Conservation (phyloP, 2,797 vertebrate genomes). For the Thripadectes ignobilis region DNA sequence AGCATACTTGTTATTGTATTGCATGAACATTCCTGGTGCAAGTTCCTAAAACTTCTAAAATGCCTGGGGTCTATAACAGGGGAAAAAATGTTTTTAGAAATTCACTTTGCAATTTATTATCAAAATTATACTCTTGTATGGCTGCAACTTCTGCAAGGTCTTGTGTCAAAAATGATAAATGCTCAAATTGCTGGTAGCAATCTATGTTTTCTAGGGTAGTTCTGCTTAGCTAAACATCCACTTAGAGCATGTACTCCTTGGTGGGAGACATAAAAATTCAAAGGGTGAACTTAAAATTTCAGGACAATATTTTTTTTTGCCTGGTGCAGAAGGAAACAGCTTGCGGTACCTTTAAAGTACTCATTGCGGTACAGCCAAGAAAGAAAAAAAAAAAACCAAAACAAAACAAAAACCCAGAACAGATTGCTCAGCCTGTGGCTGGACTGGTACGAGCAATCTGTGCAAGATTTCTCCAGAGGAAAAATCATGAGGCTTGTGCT, state of each 20-base stretch:
- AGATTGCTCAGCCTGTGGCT: constrained; percentile 60
- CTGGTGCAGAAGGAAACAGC: background rate
- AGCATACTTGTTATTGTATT: background rate
- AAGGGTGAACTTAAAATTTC: background rate
- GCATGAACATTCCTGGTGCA: background rate
- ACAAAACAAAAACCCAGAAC: background rate
- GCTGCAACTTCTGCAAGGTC: background rate
- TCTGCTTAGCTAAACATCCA: background rate
- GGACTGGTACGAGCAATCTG: constrained; percentile 51
- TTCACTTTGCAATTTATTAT: background rate
- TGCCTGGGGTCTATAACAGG: background rate
- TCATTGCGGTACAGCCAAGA: background rate
- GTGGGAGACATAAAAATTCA: background rate
- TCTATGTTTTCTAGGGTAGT: background rate
- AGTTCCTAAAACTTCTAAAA: background rate
- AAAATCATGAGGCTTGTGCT: constrained; percentile 9
- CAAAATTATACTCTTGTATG: background rate
- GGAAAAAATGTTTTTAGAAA: background rate
- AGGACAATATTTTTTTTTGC: background rate
- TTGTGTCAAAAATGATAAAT: constrained; percentile 46
- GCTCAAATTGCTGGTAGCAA: background rate
- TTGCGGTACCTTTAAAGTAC: constrained; percentile 34
- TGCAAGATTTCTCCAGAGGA: constrained; percentile 53
- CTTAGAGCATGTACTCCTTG: background rate
- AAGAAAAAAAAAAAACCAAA: background rate